Conservation (phyloP, 2,113 vertebrate genomes). For the Eurypyga helias region DNA sequence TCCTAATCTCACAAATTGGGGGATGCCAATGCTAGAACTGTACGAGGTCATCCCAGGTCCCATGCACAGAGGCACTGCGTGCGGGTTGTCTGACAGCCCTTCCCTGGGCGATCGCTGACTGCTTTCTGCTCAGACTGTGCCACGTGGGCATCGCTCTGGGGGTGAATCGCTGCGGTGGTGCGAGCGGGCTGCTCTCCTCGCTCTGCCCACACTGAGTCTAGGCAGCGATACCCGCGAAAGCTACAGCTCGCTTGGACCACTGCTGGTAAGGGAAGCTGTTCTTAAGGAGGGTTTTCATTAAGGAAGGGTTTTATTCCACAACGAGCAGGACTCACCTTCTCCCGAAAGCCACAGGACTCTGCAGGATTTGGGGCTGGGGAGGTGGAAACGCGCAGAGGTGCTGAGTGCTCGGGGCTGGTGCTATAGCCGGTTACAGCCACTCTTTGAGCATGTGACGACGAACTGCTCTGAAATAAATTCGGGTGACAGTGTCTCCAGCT, state of each 20-base stretch:
- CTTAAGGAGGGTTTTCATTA: background rate
- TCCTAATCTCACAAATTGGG: background rate
- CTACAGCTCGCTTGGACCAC: background rate
- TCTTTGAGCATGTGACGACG: background rate
- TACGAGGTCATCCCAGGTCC: background rate
- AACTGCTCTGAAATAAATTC: background rate
- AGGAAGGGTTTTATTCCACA: background rate
- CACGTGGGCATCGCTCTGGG: background rate
- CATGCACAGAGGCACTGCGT: accelerated
- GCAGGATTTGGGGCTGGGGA: background rate
- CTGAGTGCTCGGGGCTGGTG: accelerated
- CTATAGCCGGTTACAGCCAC: background rate
- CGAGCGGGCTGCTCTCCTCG: background rate
- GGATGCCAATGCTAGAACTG: background rate
- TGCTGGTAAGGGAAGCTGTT: background rate
- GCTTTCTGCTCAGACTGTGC: background rate
- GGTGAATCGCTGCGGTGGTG: background rate
- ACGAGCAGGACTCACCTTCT: background rate
- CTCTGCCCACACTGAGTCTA: background rate
- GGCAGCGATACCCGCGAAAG: accelerated
- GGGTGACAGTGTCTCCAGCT: background rate
- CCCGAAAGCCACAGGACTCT: background rate
- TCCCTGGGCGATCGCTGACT: accelerated
- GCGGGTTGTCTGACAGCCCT: background rate
- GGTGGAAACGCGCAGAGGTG: background rate